Percentiles rank a stretch among this genome's conserved stretches.
Evolutionary conservation across 2,888 invertebrate species (phyloP).

Genomic region (Blastobasis adustella): DNA sequence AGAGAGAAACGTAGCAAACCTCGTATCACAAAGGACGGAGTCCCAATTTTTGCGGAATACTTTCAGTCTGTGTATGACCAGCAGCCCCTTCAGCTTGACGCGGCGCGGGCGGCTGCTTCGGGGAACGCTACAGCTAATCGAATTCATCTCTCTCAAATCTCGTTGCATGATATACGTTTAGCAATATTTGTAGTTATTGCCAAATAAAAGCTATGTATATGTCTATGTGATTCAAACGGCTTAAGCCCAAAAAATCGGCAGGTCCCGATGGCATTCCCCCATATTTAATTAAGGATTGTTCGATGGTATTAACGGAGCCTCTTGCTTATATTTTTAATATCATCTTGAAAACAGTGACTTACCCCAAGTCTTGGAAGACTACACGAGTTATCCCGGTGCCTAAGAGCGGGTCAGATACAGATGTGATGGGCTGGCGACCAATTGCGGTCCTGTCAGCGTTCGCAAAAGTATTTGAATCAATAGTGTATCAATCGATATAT

Average conservation of each 20-base stretch:
- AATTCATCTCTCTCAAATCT: not conserved
- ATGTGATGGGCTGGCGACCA: too few species aligned
- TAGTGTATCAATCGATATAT: not conserved
- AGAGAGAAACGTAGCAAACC: not conserved
- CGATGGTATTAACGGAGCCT: not conserved
- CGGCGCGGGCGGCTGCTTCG: not conserved
- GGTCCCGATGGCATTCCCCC: slow-evolving; percentile 10
- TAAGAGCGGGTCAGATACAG: too few species aligned
- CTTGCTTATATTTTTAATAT: slow-evolving; percentile 4
- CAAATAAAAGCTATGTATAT: too few species aligned
- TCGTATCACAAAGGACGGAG: slow-evolving; percentile 1
- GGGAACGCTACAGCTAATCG: not conserved
- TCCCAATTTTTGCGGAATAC: slow-evolving; percentile 4
- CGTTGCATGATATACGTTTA: not conserved
- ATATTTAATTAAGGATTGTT: slow-evolving; percentile 6
- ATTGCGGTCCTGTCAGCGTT: too few species aligned
- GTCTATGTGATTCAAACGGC: not conserved
- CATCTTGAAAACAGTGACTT: not conserved
- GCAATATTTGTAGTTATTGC: too few species aligned
- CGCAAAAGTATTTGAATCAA: not conserved
- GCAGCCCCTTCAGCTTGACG: not conserved
- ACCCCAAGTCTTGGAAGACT: slow-evolving; percentile 3
- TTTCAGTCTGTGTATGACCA: slow-evolving; percentile 6
- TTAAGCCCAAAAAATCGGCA: slow-evolving; percentile 4
- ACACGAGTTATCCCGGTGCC: too few species aligned